A percentile compares a stretch with the other conserved stretches of the same genome.
Evolutionary conservation across 2,888 invertebrate species (phyloP).

Genomic region (Lasioglossum figueresi): DNA sequence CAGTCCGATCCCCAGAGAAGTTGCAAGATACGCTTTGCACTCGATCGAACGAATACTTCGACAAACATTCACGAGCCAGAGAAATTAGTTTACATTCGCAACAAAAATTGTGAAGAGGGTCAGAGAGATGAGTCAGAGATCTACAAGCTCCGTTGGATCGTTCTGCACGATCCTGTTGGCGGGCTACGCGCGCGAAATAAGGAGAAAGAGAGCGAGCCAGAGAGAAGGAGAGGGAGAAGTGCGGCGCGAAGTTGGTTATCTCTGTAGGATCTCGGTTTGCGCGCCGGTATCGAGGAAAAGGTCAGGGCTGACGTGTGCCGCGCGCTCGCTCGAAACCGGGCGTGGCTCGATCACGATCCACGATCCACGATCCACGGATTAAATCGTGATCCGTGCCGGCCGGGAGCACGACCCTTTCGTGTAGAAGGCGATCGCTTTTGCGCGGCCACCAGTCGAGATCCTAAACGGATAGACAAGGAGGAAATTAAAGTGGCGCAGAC

Average conservation of each 20-base stretch:
- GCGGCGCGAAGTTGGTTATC: conserved; percentile 32
- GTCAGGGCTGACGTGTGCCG: conserved; percentile 74
- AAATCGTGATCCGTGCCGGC: conserved; percentile 65
- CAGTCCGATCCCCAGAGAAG: too few relatives aligned
- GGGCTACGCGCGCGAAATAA: neutral
- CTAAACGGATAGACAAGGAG: conserved; percentile 8
- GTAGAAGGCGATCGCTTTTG: conserved; percentile 54
- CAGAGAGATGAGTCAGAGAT: neutral
- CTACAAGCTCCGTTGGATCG: neutral
- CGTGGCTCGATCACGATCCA: conserved; percentile 60
- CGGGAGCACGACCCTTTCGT: conserved; percentile 61
- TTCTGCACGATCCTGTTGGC: neutral
- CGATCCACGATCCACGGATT: conserved; percentile 57
- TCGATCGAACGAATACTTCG: neutral
- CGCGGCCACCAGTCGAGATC: conserved; percentile 36
- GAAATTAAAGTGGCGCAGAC: conserved; percentile 34
- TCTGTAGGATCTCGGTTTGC: conserved; percentile 40
- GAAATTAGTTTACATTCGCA: neutral
- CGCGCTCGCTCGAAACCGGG: conserved; percentile 54
- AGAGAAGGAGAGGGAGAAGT: neutral
- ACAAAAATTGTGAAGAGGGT: neutral
- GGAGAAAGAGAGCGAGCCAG: neutral
- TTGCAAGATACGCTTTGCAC: neutral
- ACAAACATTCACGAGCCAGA: neutral
- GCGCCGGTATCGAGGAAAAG: conserved; percentile 57